A percentile compares a stretch with the other conserved stretches of the same genome.
Evolutionary conservation across 2,888 invertebrate genomes (phyloP).

Genomic region (Trissonchulus latispiculum): DNA sequence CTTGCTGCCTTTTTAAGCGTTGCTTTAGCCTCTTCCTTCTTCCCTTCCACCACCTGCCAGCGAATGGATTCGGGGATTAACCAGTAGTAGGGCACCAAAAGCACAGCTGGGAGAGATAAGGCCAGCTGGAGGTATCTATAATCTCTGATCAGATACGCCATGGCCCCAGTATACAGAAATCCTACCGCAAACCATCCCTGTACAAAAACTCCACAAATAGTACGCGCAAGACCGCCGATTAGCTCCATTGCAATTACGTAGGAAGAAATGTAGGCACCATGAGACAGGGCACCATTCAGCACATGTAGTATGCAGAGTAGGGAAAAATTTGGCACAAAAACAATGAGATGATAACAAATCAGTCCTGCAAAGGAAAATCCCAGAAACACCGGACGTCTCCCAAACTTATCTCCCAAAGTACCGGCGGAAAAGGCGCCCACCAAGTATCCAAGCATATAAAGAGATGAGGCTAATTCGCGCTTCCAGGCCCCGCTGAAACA

Average conservation of each 20-base stretch:
- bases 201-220: constrained; percentile 20
- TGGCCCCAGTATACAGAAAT: constrained; percentile 16
- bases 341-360: background rate
- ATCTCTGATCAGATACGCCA: constrained; percentile 21
- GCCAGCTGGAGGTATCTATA: constrained; percentile 19
- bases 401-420: background rate
- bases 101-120: constrained; percentile 2
- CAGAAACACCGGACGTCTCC: constrained; percentile 3
- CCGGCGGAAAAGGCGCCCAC: background rate
- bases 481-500: constrained; percentile 2
- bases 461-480: constrained; percentile 5
- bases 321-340: constrained; percentile 14
- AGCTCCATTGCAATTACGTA: constrained; percentile 24
- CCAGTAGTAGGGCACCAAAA: constrained; percentile 21
- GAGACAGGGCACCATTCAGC: constrained; percentile 14
- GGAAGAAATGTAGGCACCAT: constrained; percentile 19
- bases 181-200: constrained; percentile 22
- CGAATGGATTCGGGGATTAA: constrained; percentile 24
- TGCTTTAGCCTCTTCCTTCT: constrained; percentile 18
- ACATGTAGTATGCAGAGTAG: constrained; percentile 16
- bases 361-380: background rate
- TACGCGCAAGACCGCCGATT: constrained; percentile 20
- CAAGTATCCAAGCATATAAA: background rate
- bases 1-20: background rate
- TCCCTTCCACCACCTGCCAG: constrained; percentile 19